Evolutionary conservation across 2,888 invertebrate genomes (phyloP).

Genomic region (Hermaeophaga mercurialis): DNA sequence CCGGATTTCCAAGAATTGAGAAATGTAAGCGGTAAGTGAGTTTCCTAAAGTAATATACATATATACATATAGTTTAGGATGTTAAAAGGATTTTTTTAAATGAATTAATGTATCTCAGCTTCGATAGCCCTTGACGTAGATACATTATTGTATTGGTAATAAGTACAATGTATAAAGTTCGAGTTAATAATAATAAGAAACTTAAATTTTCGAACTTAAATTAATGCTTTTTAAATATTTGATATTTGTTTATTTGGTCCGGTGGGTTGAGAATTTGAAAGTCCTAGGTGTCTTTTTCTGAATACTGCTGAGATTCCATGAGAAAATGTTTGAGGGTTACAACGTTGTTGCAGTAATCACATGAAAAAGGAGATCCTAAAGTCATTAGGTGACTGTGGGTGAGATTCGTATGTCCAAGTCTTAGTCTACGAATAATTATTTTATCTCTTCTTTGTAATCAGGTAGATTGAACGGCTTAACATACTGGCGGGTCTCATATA

Average conservation of each 20-base stretch:
- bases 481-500: not conserved
- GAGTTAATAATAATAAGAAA: too few relatives aligned
- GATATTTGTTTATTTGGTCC: not conserved
- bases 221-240: not conserved
- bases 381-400: not conserved
- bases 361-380: not conserved
- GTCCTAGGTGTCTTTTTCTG: not conserved
- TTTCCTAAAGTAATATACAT: constrained; percentile 45
- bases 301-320: not conserved
- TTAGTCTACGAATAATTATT: not conserved
- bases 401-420: constrained; percentile 2
- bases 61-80: too few relatives aligned
- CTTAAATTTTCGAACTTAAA: not conserved
- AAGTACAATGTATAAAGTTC: too few relatives aligned
- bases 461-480: not conserved
- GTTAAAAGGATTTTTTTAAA: too few relatives aligned
- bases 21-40: constrained; percentile 67
- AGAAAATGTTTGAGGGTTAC: not conserved
- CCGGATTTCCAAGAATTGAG: constrained; percentile 42
- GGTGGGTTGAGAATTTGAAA: not conserved
- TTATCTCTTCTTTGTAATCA: not conserved
- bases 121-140: too few relatives aligned
- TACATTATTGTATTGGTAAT: too few relatives aligned
- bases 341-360: not conserved
- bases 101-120: too few relatives aligned